phyloP scores from a whole-genome alignment of 2,797 vertebrate species.

The Distichodus sexfasciatus region DNA sequence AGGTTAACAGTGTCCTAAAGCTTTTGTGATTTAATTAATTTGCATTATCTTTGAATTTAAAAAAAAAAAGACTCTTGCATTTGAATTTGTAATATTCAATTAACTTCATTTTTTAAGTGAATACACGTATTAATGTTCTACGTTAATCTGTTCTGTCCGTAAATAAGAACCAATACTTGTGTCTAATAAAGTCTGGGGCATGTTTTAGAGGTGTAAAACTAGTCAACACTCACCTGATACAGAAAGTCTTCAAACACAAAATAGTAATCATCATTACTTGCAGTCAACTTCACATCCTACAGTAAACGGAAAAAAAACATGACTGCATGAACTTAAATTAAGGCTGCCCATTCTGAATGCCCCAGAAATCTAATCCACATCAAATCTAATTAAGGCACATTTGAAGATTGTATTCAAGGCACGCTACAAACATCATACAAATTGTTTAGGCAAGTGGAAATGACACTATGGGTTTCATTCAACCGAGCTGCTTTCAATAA shows the following conservation, averaged over 20 bases:
- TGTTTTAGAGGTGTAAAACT: background rate
- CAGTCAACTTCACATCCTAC: constrained; percentile 97
- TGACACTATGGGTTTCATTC: background rate
- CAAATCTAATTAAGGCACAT: background rate
- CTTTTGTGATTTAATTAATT: too few relatives aligned
- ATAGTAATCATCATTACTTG: constrained; percentile 98
- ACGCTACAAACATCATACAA: background rate
- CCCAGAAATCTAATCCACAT: background rate
- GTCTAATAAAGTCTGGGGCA: background rate
- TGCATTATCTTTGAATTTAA: too few relatives aligned
- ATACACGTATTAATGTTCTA: too few relatives aligned
- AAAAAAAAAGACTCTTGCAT: too few relatives aligned
- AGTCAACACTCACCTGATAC: constrained; percentile 83
- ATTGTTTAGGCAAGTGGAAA: background rate
- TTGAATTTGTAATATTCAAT: too few relatives aligned
- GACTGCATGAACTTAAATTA: background rate
- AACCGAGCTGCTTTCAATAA: background rate
- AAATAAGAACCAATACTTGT: too few relatives aligned
- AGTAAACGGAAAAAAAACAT: background rate
- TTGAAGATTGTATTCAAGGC: background rate
- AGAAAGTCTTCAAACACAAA: constrained; percentile 99
- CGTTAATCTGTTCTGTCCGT: too few relatives aligned
- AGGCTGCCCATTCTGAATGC: background rate
- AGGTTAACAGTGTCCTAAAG: too few relatives aligned
- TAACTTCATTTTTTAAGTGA: too few relatives aligned